These are phyloP conservation scores for Caenorhabditis inopinata DNA, from an alignment of 1,140 invertebrate genomes.

Conservation along the genomic window DNA sequence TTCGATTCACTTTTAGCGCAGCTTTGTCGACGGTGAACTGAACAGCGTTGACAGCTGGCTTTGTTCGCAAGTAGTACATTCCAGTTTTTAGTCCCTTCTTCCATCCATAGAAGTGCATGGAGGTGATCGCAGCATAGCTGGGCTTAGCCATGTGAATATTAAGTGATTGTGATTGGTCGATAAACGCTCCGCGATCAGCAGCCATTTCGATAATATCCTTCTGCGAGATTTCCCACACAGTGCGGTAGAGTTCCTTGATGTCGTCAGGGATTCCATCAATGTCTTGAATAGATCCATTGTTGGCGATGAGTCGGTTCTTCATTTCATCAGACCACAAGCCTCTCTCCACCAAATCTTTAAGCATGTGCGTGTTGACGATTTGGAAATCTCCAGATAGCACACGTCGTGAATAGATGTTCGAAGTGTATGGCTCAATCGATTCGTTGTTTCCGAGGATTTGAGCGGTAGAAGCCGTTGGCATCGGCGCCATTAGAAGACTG, in stretches of 20 bases:
- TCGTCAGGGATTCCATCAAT: constrained; percentile 84
- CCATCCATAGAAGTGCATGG: constrained; percentile 98
- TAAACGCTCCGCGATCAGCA: constrained; percentile 92
- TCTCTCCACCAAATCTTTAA: constrained; percentile 85
- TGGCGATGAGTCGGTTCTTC: constrained; percentile 88
- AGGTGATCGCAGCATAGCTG: constrained; percentile 87
- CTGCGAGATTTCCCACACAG: constrained; percentile 97
- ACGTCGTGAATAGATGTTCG: constrained; percentile 89
- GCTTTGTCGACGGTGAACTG: constrained; percentile 95
- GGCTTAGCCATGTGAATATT: constrained; percentile 94
- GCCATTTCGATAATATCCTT: constrained; percentile 94
- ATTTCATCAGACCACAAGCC: constrained; percentile 93
- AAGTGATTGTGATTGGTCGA: constrained; percentile 96
- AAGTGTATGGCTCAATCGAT: constrained; percentile 95
- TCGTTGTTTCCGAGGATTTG: constrained; percentile 99
- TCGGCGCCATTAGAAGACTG: constrained; percentile 89
- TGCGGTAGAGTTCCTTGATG: constrained; percentile 89
- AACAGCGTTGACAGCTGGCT: constrained; percentile 90
- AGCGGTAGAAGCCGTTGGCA: constrained; percentile 98
- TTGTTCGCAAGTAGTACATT: constrained; percentile 97
- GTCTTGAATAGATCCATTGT: constrained; percentile 89
- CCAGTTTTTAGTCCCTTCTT: constrained; percentile 93
- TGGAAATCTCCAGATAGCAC: constrained; percentile 80
- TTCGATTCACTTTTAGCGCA: not conserved
- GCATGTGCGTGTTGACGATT: constrained; percentile 92